Evolutionary conservation across 2,888 invertebrate genomes (phyloP).

Genomic region (Drosophila mimica): DNA sequence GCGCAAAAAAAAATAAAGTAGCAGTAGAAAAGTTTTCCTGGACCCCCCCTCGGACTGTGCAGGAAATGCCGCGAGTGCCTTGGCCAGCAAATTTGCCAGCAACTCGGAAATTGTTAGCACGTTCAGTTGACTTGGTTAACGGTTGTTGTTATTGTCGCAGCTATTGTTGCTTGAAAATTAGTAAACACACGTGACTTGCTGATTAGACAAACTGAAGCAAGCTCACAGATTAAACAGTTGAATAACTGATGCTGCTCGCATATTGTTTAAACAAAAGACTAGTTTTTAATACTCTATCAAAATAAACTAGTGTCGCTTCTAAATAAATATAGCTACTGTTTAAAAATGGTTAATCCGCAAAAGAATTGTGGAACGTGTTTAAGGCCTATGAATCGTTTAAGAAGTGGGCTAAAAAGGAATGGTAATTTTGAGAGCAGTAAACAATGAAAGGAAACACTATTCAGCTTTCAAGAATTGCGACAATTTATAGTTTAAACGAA

Average conservation of each 20-base stretch:
- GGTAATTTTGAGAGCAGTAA: not conserved
- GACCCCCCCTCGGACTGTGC: constrained; percentile 18
- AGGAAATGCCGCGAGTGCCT: constrained; percentile 75
- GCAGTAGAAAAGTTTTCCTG: constrained; percentile 32
- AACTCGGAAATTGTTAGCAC: constrained; percentile 80
- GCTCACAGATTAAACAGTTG: constrained; percentile 19
- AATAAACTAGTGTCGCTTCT: not conserved
- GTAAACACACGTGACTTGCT: constrained; percentile 57
- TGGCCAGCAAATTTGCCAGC: constrained; percentile 49
- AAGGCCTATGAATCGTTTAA: not conserved
- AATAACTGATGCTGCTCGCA: constrained; percentile 1
- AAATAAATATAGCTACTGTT: not conserved
- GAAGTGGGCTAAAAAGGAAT: not conserved
- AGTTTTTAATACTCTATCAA: constrained; percentile 1
- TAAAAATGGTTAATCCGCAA: not conserved
- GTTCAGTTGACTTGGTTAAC: constrained; percentile 70
- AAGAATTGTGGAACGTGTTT: not conserved
- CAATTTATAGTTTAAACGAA: not conserved
- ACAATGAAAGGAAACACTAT: not conserved
- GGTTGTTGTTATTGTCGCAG: constrained; percentile 12
- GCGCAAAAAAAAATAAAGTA: constrained; percentile 46
- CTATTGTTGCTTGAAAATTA: constrained; percentile 42
- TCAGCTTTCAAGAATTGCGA: not conserved
- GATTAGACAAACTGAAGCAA: constrained; percentile 54
- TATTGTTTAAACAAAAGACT: not conserved